Base-by-base conservation (phyloP, 2,797 vertebrate species). In the Clamator glandarius region DNA sequence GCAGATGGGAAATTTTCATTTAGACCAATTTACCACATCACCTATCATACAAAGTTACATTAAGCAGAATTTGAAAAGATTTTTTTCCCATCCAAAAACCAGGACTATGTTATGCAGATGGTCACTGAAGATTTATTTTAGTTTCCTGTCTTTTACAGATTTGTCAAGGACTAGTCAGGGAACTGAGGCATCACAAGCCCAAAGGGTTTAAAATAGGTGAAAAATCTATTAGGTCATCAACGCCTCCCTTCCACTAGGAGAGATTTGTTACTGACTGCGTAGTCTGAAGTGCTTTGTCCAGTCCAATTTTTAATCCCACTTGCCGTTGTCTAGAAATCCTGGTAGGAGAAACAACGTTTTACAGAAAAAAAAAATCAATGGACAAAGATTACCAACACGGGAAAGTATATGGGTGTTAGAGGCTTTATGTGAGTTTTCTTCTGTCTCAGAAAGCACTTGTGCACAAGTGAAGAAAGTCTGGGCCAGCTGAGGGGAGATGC, bases 221-320 rank as follows among this genome's bases (percentile, higher is more conserved):
- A 89, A 87, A 63, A 3, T 44, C 23, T 86, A 42, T 63, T 69
- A 73, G 76, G 41, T 94, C 54, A 76, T 73, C 69, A 84, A 28
- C 51, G 84, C 66, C 55, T 88, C 69, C 87, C 58, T 87, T 86
- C 73, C 89, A 35, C 66, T 64, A 59, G 42, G 35, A 78, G 33
- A 91, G 3, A 78, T 78, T 87, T 87, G n/a, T 52, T 86, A 36
- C 33, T 69, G 58, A 58, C 39, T 75, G 7, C 16, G 26, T 48
- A 80, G 76, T 73, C 35, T 69, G 73, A 87, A 85, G 11, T 73
- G 23, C 26, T 90, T 86, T 91, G 51, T 86, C 69, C 66, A 42
- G 33, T 73, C 33, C 55, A 90, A 67, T 78, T 91, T 94, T 87
- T 94, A 84, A 84, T 84, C 73, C 46, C 42, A 18, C 9, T 84